Evolutionary conservation across 2,888 invertebrate species (phyloP), one percentile per base, ranked within the genome.

Genomic region (Sabatieria punctata): DNA sequence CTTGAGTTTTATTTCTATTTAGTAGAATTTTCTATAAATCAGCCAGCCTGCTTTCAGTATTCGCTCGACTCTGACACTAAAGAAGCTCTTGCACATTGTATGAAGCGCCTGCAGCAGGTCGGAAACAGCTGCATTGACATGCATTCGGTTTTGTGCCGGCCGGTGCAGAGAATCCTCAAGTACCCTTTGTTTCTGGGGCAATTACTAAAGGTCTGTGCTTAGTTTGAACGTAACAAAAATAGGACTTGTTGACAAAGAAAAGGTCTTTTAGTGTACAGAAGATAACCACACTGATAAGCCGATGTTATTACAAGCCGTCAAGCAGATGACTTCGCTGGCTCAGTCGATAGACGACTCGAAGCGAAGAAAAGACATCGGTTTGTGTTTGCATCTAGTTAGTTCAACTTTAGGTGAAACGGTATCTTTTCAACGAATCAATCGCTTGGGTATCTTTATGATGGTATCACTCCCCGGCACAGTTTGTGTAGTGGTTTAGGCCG

Each of bases 131-230:
- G 73, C 48, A 75, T 76, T 59, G 74, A 75, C 56, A 68, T 76
- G 61, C 71, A 72, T 46, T 73, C 76, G 1, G 67, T 75, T 52
- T 64, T 77, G 13, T 76, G 76, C 48, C 76, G 75, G 61, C 76
- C 76, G 15, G 74, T 77, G 1, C 76, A 77, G 61, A 65, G 76
- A 54, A 73, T 77, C 51, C 65, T 76, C 18, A 76, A 76, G 53
- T 77, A 77, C 59, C 76, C 75, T 2, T 65, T 76, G 15, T 69
- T 76, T 50, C 63, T 75, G 40, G 72, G 73, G 55, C 74, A 75
- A 58, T 61, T 76, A 46, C 63, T 71, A 41, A 75, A 74, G 68
- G 75, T 75, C 59, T n/a, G n/a, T n/a, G n/a, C n/a, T n/a, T n/a
- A n/a, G n/a, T n/a, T n/a, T n/a, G n/a, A n/a, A n/a, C n/a, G n/a